Conservation (phyloP, 2,797 vertebrate genomes). For the Taeniopygia guttata region DNA sequence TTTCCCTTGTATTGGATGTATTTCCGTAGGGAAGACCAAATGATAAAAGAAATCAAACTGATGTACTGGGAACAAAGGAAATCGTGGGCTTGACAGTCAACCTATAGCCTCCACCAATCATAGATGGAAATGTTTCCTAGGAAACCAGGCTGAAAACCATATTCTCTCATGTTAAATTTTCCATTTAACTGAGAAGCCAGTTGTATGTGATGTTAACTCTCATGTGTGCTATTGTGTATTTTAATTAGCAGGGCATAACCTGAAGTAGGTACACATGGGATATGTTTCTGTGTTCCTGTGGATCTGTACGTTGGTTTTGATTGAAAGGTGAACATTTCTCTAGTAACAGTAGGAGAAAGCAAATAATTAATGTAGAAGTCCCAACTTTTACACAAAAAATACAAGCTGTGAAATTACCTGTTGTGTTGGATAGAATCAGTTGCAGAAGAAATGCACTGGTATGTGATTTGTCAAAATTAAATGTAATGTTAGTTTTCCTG, state of each 20-base stretch:
- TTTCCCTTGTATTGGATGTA: not conserved
- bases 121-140: constrained; percentile 38
- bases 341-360: not conserved
- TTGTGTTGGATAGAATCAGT: not conserved
- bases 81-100: not conserved
- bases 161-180: not conserved
- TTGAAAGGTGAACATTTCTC: not conserved
- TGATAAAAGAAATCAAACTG: not conserved
- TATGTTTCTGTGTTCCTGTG: not conserved
- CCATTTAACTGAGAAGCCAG: not conserved
- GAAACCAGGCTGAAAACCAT: constrained; percentile 20
- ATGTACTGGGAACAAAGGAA: not conserved
- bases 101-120: not conserved
- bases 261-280: not conserved
- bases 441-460: not conserved
- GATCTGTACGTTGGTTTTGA: not conserved
- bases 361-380: not conserved
- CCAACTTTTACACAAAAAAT: not conserved
- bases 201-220: not conserved
- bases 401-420: not conserved
- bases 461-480: not conserved
- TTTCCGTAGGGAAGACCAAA: not conserved
- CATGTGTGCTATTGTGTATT: not conserved
- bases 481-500: not conserved
- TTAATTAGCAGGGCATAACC: not conserved